These are phyloP conservation scores for Drosophila lini DNA, from an alignment of 1,140 invertebrate species.

Conservation along the genomic window DNA sequence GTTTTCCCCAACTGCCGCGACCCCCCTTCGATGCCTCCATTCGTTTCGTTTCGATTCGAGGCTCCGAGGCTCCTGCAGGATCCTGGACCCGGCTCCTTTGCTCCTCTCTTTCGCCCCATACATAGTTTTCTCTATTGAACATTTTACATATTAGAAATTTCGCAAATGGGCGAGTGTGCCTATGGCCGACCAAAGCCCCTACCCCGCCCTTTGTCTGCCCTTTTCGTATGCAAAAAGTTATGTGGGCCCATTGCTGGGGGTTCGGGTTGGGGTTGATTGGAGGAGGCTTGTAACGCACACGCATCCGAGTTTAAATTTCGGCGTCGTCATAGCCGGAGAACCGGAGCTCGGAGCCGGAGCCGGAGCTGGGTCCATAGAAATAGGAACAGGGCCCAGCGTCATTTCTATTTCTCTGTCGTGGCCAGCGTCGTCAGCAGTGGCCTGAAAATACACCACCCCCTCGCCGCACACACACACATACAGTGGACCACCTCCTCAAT, in stretches of 20 bases:
- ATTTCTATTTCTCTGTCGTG: slow-evolving; percentile 65
- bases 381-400: slow-evolving; percentile 53
- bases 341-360: slow-evolving; percentile 14
- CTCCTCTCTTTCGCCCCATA: slow-evolving; percentile 44
- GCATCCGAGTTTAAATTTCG: slow-evolving; percentile 73
- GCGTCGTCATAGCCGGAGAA: slow-evolving; percentile 51
- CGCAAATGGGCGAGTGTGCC: slow-evolving; percentile 70
- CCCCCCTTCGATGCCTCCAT: not conserved
- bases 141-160: slow-evolving; percentile 83
- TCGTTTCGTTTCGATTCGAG: slow-evolving; percentile 22
- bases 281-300: slow-evolving; percentile 59
- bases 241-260: slow-evolving; percentile 58
- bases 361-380: slow-evolving; percentile 38
- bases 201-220: slow-evolving; percentile 3
- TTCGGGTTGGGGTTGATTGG: not conserved
- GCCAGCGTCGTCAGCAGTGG: slow-evolving; percentile 54
- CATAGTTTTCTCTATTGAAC: slow-evolving; percentile 83
- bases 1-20: not conserved
- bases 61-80: slow-evolving; percentile 34
- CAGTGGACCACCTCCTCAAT: slow-evolving; percentile 1
- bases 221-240: slow-evolving; percentile 66
- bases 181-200: slow-evolving; percentile 5
- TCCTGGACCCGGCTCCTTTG: slow-evolving; percentile 30
- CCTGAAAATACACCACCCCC: slow-evolving; percentile 16
- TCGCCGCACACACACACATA: slow-evolving; percentile 1